Percentiles rank a stretch among this genome's conserved stretches.
These are phyloP conservation scores for Campaea margaritaria DNA, from an alignment of 2,888 invertebrate genomes.

Conservation along the genomic window DNA sequence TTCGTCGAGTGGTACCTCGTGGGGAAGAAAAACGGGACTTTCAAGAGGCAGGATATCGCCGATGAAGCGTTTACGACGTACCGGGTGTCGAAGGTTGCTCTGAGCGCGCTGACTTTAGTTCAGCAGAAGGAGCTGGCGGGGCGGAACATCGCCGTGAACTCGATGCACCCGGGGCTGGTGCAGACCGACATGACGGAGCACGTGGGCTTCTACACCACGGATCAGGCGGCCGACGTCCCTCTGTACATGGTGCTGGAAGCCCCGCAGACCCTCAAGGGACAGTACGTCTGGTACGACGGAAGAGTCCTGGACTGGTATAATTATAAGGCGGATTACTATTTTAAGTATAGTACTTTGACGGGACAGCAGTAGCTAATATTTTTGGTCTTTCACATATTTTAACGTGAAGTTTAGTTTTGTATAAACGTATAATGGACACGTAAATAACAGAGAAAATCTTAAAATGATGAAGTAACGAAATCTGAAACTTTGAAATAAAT, in stretches of 20 bases:
- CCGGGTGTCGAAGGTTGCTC: conserved; percentile 88
- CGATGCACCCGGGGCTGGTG: conserved; percentile 90
- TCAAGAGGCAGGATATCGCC: conserved; percentile 59
- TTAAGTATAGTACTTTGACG: conserved; percentile 54
- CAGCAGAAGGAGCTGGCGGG: conserved; percentile 86
- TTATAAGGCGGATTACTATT: conserved; percentile 62
- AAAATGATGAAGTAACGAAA: no score
- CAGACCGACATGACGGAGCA: conserved; percentile 90
- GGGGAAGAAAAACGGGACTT: conserved; percentile 60
- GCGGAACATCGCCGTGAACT: conserved; percentile 85
- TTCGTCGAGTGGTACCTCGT: conserved; percentile 88
- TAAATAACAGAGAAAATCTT: no score
- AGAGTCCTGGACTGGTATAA: conserved; percentile 85
- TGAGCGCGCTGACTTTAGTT: conserved; percentile 87
- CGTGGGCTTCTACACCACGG: conserved; percentile 83
- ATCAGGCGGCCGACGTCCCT: conserved; percentile 84
- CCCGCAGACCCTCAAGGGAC: conserved; percentile 83
- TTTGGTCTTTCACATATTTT: no score
- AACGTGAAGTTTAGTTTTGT: no score
- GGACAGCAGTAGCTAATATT: no score
- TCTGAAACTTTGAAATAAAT: no score
- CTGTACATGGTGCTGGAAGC: conserved; percentile 83
- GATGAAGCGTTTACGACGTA: conserved; percentile 87
- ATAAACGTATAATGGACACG: no score
- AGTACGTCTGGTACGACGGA: conserved; percentile 87